These are phyloP conservation scores for Indri indri DNA, from an alignment of 2,113 vertebrate genomes.

Conservation along the genomic window DNA sequence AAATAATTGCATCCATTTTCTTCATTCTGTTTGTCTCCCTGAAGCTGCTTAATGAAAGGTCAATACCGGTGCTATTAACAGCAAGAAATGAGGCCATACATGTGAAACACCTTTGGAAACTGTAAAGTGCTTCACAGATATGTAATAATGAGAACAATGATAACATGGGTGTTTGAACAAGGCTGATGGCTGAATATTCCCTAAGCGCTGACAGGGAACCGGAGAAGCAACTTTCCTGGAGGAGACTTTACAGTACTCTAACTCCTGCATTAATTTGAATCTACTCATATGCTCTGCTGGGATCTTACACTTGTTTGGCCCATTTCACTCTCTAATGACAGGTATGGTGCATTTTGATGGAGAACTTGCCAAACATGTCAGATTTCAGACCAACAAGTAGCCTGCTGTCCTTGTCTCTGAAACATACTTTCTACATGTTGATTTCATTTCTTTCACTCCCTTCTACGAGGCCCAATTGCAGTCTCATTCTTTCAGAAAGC, in stretches of 20 bases:
- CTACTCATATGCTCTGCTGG: slow-evolving; percentile 40
- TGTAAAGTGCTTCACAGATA: not conserved
- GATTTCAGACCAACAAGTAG: slow-evolving; percentile 46
- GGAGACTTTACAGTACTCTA: not conserved
- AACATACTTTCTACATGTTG: not conserved
- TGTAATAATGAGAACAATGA: not conserved
- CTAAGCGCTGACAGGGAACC: not conserved
- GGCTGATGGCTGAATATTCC: not conserved
- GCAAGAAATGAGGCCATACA: not conserved
- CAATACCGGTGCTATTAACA: not conserved
- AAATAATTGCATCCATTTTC: slow-evolving; percentile 34
- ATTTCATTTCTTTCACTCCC: not conserved
- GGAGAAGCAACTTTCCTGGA: not conserved
- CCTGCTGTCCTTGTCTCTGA: not conserved
- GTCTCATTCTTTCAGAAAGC: not conserved
- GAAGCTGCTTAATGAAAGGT: slow-evolving; percentile 42
- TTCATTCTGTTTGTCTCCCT: slow-evolving; percentile 34
- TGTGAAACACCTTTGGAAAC: not conserved
- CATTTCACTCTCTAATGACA: slow-evolving; percentile 53
- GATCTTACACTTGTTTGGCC: not conserved
- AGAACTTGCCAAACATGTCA: slow-evolving; percentile 62
- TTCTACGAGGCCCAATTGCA: not conserved
- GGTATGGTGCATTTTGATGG: slow-evolving; percentile 56
- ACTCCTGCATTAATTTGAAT: slow-evolving; percentile 52
- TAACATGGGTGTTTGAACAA: not conserved